A percentile compares a stretch with the other conserved stretches of the same genome.
Evolutionary conservation across 2,797 vertebrate genomes (phyloP).

Genomic region (Harpagifer antarcticus): DNA sequence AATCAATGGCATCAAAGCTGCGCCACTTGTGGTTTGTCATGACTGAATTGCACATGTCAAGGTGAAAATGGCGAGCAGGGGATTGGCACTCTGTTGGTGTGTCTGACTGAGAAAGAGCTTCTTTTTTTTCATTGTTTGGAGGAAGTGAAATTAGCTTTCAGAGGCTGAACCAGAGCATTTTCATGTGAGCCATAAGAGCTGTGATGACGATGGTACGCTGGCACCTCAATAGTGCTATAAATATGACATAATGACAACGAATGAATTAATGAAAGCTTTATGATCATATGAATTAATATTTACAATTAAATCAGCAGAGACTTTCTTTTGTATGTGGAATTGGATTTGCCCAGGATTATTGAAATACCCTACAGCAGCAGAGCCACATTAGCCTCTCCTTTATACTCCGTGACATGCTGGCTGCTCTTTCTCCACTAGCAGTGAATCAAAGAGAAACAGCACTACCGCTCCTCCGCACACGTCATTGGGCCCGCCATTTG

Average conservation of each 20-base stretch:
- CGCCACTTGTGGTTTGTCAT: slow-evolving; percentile 44
- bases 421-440: slow-evolving; percentile 15
- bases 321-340: slow-evolving; percentile 30
- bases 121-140: slow-evolving; percentile 10
- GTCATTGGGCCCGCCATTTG: slow-evolving; percentile 41
- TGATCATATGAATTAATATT: slow-evolving; percentile 29
- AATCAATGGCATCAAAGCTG: slow-evolving; percentile 65
- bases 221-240: background rate
- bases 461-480: slow-evolving; percentile 25
- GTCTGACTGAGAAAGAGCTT: background rate
- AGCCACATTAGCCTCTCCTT: slow-evolving; percentile 32
- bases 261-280: background rate
- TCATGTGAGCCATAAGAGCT: background rate
- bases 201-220: slow-evolving; percentile 1
- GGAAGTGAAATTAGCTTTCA: slow-evolving; percentile 19
- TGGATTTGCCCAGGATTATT: slow-evolving; percentile 35
- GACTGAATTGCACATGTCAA: slow-evolving; percentile 42
- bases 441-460: slow-evolving; percentile 40
- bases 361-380: slow-evolving; percentile 27
- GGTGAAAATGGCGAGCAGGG: slow-evolving; percentile 31
- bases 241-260: slow-evolving; percentile 4
- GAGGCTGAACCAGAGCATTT: slow-evolving; percentile 16
- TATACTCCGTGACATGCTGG: slow-evolving; percentile 17
- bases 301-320: slow-evolving; percentile 24
- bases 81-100: slow-evolving; percentile 17